phyloP scores from a whole-genome alignment of 2,113 vertebrate species.

The Ailuropoda melanoleuca region DNA sequence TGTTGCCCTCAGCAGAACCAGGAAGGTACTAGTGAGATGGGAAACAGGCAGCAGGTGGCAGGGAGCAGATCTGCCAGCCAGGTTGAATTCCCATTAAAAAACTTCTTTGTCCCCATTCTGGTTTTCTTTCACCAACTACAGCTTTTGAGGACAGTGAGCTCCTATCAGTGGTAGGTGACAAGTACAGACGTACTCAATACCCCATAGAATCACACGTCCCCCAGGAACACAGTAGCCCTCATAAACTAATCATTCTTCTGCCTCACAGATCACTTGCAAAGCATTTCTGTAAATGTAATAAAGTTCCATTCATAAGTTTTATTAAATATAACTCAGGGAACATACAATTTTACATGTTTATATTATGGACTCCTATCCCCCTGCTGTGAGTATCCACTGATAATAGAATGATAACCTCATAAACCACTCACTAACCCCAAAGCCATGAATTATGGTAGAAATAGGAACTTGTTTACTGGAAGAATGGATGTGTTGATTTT shows the following conservation, averaged over 20 bases:
- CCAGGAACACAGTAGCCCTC: neutral
- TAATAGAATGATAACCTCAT: neutral
- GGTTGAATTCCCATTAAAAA: neutral
- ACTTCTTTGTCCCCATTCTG: neutral
- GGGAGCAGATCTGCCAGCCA: neutral
- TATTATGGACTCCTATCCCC: neutral
- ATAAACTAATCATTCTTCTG: neutral
- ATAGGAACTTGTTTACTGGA: neutral
- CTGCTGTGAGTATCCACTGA: neutral
- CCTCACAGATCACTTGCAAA: neutral
- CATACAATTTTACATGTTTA: neutral
- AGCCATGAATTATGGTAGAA: constrained; percentile 5
- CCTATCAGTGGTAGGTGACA: neutral
- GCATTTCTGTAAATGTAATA: neutral
- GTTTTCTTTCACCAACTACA: neutral
- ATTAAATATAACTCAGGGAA: neutral
- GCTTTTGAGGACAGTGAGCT: neutral
- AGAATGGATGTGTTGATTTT: neutral
- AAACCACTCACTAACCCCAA: neutral
- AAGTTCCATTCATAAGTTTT: neutral
- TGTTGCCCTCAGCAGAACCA: too few relatives aligned
- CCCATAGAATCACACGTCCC: neutral
- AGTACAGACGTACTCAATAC: neutral
- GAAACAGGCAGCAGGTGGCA: too few relatives aligned
- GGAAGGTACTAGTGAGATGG: neutral